phyloP scores from a whole-genome alignment of 2,113 vertebrate genomes.

The Anoplopoma fimbria region DNA sequence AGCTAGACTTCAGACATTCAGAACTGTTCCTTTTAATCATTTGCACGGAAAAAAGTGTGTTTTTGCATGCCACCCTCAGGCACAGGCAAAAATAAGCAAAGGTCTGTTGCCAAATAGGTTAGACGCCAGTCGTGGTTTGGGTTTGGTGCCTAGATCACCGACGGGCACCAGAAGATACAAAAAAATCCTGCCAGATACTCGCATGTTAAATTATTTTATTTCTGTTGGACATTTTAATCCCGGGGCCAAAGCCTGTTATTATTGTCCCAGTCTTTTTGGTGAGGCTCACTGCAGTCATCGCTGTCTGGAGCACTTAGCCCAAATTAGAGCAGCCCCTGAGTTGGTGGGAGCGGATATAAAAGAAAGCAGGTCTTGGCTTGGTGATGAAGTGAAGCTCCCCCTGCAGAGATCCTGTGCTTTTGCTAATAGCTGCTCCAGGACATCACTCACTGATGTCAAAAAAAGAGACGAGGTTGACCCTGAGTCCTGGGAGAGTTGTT shows the following conservation, averaged over 20 bases:
- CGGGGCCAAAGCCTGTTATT: conserved; percentile 61
- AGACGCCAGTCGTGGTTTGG: conserved; percentile 55
- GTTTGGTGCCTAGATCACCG: conserved; percentile 41
- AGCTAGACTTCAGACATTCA: conserved; percentile 30
- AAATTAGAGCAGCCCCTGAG: conserved; percentile 65
- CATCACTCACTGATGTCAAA: conserved; percentile 42
- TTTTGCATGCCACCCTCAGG: conserved; percentile 28
- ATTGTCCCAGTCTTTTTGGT: conserved; percentile 42
- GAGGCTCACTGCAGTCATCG: conserved; percentile 46
- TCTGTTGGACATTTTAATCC: conserved; percentile 57
- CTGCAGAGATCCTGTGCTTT: conserved; percentile 43
- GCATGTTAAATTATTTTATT: too few relatives aligned
- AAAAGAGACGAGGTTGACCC: conserved; percentile 35
- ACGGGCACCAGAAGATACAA: conserved; percentile 17
- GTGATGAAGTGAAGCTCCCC: conserved; percentile 46
- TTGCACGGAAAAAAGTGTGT: conserved; percentile 22
- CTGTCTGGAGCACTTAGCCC: conserved; percentile 56
- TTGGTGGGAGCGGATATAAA: conserved; percentile 72
- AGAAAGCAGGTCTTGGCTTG: conserved; percentile 68
- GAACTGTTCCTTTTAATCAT: conserved; percentile 36
- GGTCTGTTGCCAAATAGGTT: conserved; percentile 13
- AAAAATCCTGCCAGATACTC: conserved; percentile 11
- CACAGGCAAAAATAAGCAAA: conserved; percentile 31
- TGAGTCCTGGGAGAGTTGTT: conserved; percentile 42
- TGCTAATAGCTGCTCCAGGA: conserved; percentile 28